These are phyloP conservation scores for Conopomorpha cramerella DNA, from an alignment of 1,140 invertebrate species.

Conservation along the genomic window DNA sequence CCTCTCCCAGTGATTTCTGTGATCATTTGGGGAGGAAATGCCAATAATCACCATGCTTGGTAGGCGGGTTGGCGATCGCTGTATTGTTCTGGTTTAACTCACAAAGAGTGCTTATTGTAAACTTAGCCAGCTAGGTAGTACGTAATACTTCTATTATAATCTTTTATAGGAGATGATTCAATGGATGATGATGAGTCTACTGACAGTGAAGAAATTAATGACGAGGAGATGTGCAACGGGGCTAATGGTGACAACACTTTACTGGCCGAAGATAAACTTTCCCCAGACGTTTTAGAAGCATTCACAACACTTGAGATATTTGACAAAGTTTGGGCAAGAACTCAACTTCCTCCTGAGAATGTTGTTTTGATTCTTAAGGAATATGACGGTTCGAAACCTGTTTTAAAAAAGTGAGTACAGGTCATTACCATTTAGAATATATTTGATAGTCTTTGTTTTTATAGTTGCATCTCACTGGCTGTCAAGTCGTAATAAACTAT, in stretches of 20 bases:
- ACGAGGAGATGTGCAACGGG: slow-evolving; percentile 35
- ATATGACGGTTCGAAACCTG: slow-evolving; percentile 44
- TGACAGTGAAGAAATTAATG: slow-evolving; percentile 41
- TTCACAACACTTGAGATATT: slow-evolving; percentile 60
- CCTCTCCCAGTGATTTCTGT: too few species aligned
- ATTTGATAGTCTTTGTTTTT: too few species aligned
- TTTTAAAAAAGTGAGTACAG: slow-evolving; percentile 55
- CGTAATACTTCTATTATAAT: too few species aligned
- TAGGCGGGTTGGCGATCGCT: too few species aligned
- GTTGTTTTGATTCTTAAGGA: slow-evolving; percentile 54
- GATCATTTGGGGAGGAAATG: too few species aligned
- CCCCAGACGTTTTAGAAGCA: slow-evolving; percentile 54
- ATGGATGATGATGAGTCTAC: slow-evolving; percentile 54
- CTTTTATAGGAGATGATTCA: slow-evolving; percentile 38
- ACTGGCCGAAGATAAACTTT: slow-evolving; percentile 44
- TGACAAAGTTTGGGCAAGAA: slow-evolving; percentile 61
- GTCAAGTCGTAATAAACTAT: too few species aligned
- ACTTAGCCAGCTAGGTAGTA: too few species aligned
- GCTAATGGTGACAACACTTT: slow-evolving; percentile 21
- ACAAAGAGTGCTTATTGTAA: too few species aligned
- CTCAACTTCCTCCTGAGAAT: slow-evolving; percentile 52
- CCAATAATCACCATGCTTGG: too few species aligned
- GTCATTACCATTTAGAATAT: too few species aligned
- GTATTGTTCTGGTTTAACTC: too few species aligned
- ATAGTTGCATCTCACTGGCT: too few species aligned